Evolutionary conservation across 2,888 invertebrate genomes (phyloP), one percentile per base, ranked within the genome.

Genomic region (Sussaba pulchella): DNA sequence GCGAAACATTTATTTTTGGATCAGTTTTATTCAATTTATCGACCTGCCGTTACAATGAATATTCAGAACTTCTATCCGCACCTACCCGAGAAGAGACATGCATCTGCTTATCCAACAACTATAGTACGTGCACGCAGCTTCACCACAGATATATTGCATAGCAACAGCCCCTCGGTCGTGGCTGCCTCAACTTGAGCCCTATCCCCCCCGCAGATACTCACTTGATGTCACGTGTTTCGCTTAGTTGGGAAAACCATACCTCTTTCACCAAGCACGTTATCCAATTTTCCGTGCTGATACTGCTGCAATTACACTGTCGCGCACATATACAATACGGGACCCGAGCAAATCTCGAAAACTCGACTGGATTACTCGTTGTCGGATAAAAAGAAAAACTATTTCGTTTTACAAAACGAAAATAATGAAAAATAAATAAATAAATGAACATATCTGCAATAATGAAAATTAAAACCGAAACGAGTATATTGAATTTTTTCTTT

Each of bases 211-310:
- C 31, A 57, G 31, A 14, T 57, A 17, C 6, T 31, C 2, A 14
- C 17, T 17, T 36, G 14, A n/a, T 54, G 14, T 31, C 31, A 54
- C 54, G 54, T 57, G 57, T 57, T 36, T 2, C 31, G 57, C 12
- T 57, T 57, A 57, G 17, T 36, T 57, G 9, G 50, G 10, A 57
- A 31, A 36, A 2, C 41, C 17, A 3, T 17, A n/a, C 12, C 14
- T 39, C 19, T 47, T 14, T 50, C 39, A 50, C 45, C 19, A 70
- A 70, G 17, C 45, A 19, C 50, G 57, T 71, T 71, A 59, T 71
- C 57, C 61, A 72, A 50, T 61, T 50, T 72, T 41, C 12, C 71
- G 50, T 39, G 39, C 21, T 26, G 17, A 61, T 61, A 47, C 39
- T 72, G 21, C n/a, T n/a, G n/a, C 31, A 24, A 52, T n/a, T n/a